Percentiles rank a stretch among this genome's conserved stretches.
Evolutionary conservation across 2,113 vertebrate species (phyloP).

Genomic region (Ia io): DNA sequence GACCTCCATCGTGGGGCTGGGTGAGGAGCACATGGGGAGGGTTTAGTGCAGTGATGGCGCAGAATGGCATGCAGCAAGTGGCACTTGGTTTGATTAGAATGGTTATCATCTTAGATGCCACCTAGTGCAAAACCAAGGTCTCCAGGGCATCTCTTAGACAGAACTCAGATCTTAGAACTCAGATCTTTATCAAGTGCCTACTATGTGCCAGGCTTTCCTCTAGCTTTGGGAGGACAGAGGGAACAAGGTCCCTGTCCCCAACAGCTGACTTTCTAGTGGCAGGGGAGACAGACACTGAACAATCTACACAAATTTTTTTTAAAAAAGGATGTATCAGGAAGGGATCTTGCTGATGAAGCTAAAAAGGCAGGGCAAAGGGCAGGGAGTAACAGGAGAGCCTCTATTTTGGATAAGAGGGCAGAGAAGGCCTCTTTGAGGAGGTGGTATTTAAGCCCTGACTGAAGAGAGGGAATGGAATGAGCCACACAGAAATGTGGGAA

Average conservation of each 20-base stretch:
- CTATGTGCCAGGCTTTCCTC: too few species aligned
- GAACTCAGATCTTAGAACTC: background rate
- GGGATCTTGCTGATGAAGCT: rapidly evolving
- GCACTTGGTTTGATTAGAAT: background rate
- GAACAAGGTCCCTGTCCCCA: background rate
- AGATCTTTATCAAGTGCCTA: too few species aligned
- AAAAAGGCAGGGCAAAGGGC: background rate
- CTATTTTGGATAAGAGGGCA: background rate
- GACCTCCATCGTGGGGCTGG: background rate
- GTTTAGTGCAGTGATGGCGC: background rate
- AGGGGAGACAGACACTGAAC: background rate
- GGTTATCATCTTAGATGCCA: background rate
- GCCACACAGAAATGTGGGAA: background rate
- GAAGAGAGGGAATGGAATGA: background rate
- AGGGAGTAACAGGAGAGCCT: background rate
- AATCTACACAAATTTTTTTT: background rate
- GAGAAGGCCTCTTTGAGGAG: background rate
- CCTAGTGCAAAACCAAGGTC: background rate
- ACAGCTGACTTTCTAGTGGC: background rate
- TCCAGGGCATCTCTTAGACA: background rate
- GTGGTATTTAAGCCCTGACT: background rate
- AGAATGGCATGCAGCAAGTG: rapidly evolving
- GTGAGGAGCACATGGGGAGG: background rate
- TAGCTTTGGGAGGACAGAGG: background rate
- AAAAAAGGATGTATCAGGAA: too few species aligned